A percentile compares a stretch with the other conserved stretches of the same genome.
Conservation (phyloP, 2,888 invertebrate genomes). For the Cheilosia vernalis region DNA sequence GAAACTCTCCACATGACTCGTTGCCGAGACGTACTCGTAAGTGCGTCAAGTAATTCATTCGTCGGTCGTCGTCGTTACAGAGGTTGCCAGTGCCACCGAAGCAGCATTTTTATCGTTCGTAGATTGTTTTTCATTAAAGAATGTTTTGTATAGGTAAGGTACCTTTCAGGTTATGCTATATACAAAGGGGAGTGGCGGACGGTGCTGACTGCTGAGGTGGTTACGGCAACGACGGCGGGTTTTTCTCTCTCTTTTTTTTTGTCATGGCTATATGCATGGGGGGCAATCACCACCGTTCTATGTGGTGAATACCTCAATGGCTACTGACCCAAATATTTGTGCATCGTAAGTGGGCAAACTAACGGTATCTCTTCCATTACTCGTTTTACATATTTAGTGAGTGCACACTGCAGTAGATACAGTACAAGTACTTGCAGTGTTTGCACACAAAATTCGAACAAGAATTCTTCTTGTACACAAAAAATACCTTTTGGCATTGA, state of each 20-base stretch:
- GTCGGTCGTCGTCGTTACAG: slow-evolving; percentile 12
- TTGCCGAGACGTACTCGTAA: slow-evolving; percentile 42
- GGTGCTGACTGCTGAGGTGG: neutral
- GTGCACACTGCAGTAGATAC: neutral
- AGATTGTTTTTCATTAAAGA: slow-evolving; percentile 62
- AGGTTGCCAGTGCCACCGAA: slow-evolving; percentile 42
- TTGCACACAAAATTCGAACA: neutral
- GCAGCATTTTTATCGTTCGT: slow-evolving; percentile 36
- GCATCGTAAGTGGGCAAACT: slow-evolving; percentile 72
- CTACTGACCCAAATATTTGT: slow-evolving; percentile 74
- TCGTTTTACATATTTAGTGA: slow-evolving; percentile 31
- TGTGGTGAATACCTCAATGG: slow-evolving; percentile 67
- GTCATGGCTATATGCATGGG: slow-evolving; percentile 52
- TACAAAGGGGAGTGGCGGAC: slow-evolving; percentile 3
- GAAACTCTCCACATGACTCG: slow-evolving; percentile 43
- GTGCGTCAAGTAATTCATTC: slow-evolving; percentile 66
- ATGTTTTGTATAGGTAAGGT: slow-evolving; percentile 7
- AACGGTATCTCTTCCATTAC: slow-evolving; percentile 54
- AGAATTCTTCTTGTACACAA: neutral
- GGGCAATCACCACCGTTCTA: slow-evolving; percentile 48
- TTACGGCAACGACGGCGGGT: slow-evolving; percentile 6
- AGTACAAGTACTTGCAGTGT: slow-evolving; percentile 7
- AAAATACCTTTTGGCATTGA: slow-evolving; percentile 53
- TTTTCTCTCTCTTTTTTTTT: slow-evolving; percentile 13
- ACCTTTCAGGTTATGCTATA: slow-evolving; percentile 50